These are phyloP conservation scores for Origma solitaria DNA, from an alignment of 2,113 vertebrate species.

Conservation along the genomic window DNA sequence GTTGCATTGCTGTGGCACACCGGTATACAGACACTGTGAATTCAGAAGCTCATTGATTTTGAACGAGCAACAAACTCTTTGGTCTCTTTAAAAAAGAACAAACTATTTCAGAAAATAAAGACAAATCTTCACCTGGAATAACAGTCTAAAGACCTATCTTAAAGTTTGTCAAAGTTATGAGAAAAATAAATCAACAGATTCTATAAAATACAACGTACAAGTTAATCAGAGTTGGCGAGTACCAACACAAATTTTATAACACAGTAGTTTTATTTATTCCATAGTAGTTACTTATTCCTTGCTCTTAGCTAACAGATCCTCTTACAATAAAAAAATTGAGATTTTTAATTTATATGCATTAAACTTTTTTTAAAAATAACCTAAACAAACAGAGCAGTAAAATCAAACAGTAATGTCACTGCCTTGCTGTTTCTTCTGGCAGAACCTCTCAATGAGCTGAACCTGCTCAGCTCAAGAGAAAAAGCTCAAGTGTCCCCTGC, in stretches of 20 bases:
- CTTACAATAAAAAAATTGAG: accelerated
- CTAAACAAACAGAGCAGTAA: neutral
- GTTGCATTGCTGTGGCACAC: neutral
- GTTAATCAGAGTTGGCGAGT: neutral
- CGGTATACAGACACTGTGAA: neutral
- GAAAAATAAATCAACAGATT: neutral
- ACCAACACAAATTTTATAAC: neutral
- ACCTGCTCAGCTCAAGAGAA: neutral
- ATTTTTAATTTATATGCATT: neutral
- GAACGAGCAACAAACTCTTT: neutral
- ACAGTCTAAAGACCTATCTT: neutral
- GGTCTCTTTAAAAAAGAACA: neutral
- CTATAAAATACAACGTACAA: neutral
- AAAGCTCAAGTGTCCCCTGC: neutral
- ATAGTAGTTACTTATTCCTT: neutral
- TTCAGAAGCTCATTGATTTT: neutral
- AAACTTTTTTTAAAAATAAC: neutral
- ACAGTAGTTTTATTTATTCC: too few relatives aligned
- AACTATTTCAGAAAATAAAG: neutral
- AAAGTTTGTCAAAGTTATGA: neutral
- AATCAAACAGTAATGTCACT: neutral
- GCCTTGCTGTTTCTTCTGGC: neutral
- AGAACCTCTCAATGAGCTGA: neutral
- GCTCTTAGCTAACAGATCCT: neutral
- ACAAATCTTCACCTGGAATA: neutral